These are phyloP conservation scores for Sarcophaga rosellei DNA, from an alignment of 2,888 invertebrate species.

Conservation along the genomic window DNA sequence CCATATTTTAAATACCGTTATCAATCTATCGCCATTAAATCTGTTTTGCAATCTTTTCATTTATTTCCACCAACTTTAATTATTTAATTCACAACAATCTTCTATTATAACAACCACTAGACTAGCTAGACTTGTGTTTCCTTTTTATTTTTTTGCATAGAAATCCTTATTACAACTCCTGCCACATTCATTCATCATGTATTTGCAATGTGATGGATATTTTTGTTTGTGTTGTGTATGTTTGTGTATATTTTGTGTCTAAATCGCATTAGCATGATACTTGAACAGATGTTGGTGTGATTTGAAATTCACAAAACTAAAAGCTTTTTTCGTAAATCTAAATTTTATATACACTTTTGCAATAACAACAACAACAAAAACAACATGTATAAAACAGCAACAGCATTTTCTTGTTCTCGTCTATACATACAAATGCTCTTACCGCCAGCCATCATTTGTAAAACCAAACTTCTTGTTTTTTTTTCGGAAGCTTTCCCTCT, in stretches of 20 bases:
- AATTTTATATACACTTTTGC: constrained; percentile 47
- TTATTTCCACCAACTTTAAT: no score
- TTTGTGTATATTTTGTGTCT: neutral
- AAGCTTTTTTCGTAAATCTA: constrained; percentile 73
- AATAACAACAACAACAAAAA: constrained; percentile 22
- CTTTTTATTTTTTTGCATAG: no score
- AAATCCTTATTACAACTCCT: no score
- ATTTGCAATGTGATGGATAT: constrained; percentile 13
- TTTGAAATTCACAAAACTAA: constrained; percentile 80
- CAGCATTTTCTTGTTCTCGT: no score
- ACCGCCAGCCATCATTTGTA: constrained; percentile 46
- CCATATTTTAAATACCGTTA: no score
- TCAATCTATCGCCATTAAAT: no score
- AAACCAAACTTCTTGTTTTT: constrained; percentile 15
- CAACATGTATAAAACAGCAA: no score
- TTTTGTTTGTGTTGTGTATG: neutral
- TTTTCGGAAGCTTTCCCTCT: neutral
- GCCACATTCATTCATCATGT: no score
- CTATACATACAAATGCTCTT: constrained; percentile 8
- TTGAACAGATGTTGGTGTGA: constrained; percentile 80
- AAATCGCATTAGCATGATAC: constrained; percentile 77
- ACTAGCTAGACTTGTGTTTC: no score
- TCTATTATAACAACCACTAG: no score
- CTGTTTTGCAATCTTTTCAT: no score
- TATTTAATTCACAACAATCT: neutral